Evolutionary conservation across 2,797 vertebrate species (phyloP).

Genomic region (Ceryle rudis): DNA sequence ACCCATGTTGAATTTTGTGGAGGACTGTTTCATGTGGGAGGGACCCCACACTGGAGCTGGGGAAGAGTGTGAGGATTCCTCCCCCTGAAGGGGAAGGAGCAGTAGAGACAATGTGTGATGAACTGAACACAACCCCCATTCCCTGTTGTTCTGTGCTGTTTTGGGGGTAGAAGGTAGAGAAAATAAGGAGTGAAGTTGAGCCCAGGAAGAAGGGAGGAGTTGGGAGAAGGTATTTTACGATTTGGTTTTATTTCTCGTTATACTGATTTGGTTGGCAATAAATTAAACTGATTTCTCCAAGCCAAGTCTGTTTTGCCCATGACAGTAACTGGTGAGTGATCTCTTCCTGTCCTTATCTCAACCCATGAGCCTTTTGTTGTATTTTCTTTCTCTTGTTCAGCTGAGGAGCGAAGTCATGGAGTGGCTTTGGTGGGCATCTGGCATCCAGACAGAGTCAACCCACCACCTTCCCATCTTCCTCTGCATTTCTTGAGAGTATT

Average conservation of each 20-base stretch:
- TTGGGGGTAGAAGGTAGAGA: neutral
- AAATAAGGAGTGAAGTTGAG: neutral
- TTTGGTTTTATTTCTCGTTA: neutral
- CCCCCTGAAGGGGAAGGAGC: neutral
- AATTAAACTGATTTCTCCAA: neutral
- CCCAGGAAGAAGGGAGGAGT: neutral
- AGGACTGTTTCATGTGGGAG: neutral
- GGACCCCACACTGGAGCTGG: too few relatives aligned
- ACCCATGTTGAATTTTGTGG: too few relatives aligned
- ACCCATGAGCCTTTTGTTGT: neutral
- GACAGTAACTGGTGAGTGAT: neutral
- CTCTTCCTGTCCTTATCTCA: neutral
- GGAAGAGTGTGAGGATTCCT: neutral
- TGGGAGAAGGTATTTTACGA: neutral
- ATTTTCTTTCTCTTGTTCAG: neutral
- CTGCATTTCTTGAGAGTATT: neutral
- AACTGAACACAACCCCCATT: neutral
- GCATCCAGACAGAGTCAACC: neutral
- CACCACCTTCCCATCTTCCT: neutral
- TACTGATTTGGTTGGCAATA: neutral
- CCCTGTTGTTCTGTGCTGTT: neutral
- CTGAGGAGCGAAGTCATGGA: neutral
- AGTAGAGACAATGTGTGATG: neutral
- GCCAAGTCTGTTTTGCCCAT: neutral
- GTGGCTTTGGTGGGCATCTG: neutral